A percentile compares a stretch with the other conserved stretches of the same genome.
These are phyloP conservation scores for Cyrtodaria siliqua DNA, from an alignment of 2,888 invertebrate species.

Conservation along the genomic window DNA sequence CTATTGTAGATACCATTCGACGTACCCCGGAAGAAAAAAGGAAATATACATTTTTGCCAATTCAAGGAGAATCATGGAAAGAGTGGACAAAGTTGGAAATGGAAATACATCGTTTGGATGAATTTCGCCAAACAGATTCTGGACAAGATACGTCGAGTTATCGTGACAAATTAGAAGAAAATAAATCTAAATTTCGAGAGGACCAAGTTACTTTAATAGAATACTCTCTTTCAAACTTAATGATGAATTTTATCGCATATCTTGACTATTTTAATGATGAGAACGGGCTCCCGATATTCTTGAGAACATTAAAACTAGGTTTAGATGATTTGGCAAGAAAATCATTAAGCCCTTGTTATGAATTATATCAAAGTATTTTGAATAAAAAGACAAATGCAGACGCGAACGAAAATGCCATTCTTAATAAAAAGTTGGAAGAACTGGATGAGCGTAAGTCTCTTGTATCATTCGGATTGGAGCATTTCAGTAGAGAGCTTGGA, in stretches of 20 bases:
- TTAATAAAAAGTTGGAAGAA: conserved; percentile 7
- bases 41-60: conserved; percentile 8
- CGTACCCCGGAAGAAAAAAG: background rate
- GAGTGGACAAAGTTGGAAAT: conserved; percentile 8
- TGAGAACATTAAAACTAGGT: conserved; percentile 15
- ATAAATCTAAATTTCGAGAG: no score
- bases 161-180: no score
- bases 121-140: no score
- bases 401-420: background rate
- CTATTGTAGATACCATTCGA: background rate
- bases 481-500: conserved; percentile 23
- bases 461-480: conserved; percentile 10
- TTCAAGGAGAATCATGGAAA: conserved; percentile 22
- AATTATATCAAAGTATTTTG: conserved; percentile 7
- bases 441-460: background rate
- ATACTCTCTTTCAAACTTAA: no score
- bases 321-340: conserved; percentile 11
- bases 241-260: no score
- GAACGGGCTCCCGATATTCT: background rate
- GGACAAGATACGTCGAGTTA: no score
- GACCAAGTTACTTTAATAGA: no score
- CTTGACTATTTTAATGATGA: no score
- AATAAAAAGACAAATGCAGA: background rate
- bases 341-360: background rate
- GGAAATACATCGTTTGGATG: conserved; percentile 2